These are phyloP conservation scores for Halcyon malimbica DNA, from an alignment of 2,113 vertebrate genomes.

Conservation along the genomic window DNA sequence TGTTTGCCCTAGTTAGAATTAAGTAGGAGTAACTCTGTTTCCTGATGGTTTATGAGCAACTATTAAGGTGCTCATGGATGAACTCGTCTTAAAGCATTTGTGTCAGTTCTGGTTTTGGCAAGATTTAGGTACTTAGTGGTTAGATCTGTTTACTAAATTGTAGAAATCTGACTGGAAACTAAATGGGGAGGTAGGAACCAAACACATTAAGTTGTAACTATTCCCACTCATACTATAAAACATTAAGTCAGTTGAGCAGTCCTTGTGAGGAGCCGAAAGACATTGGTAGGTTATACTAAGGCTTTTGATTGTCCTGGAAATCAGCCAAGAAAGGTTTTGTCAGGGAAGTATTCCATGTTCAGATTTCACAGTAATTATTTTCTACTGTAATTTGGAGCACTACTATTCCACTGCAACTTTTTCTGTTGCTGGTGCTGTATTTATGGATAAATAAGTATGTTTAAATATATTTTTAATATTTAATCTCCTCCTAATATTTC, in stretches of 20 bases:
- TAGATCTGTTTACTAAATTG: background rate
- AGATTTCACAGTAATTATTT: background rate
- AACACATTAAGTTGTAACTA: background rate
- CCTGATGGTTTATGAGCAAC: background rate
- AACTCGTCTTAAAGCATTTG: background rate
- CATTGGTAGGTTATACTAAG: background rate
- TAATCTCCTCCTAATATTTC: background rate
- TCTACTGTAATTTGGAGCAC: background rate
- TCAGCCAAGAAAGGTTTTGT: background rate
- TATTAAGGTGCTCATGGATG: background rate
- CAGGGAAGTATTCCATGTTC: background rate
- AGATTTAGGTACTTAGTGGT: background rate
- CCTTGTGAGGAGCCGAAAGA: background rate
- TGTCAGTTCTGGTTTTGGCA: background rate
- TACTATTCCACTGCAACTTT: background rate
- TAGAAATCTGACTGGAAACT: background rate
- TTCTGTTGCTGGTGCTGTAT: background rate
- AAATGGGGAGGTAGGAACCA: background rate
- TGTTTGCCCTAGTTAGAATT: background rate
- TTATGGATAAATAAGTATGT: background rate
- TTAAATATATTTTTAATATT: background rate
- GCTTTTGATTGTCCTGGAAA: background rate
- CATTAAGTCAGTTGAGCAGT: background rate
- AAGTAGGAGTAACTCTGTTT: background rate
- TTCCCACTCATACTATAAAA: no score